These are phyloP conservation scores for Tortrix viridana DNA, from an alignment of 2,888 invertebrate species.

Conservation along the genomic window DNA sequence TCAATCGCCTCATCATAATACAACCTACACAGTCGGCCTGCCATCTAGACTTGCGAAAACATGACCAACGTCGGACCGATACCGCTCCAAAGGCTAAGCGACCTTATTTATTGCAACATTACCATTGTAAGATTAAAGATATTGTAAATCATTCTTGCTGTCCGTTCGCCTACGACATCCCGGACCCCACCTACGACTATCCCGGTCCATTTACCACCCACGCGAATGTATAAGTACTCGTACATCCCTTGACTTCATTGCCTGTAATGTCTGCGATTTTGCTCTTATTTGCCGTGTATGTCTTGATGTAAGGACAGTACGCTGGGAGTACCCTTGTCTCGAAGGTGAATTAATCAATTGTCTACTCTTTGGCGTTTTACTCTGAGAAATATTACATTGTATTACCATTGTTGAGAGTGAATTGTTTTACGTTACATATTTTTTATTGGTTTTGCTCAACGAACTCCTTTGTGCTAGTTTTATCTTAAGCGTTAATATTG, in stretches of 20 bases:
- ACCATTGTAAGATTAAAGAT: slow-evolving; percentile 53
- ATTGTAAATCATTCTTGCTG: slow-evolving; percentile 55
- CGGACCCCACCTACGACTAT: slow-evolving; percentile 38
- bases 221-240: slow-evolving; percentile 42
- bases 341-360: slow-evolving; percentile 34
- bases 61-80: slow-evolving; percentile 36
- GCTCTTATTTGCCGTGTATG: slow-evolving; percentile 20
- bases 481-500: too few species aligned
- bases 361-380: slow-evolving; percentile 1
- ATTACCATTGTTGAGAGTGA: slow-evolving; percentile 4
- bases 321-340: slow-evolving; percentile 31
- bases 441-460: not conserved
- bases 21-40: slow-evolving; percentile 25
- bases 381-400: slow-evolving; percentile 1
- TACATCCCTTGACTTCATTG: slow-evolving; percentile 33
- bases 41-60: slow-evolving; percentile 30
- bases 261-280: slow-evolving; percentile 24
- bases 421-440: not conserved
- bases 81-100: slow-evolving; percentile 37
- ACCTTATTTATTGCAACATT: slow-evolving; percentile 52
- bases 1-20: slow-evolving; percentile 17
- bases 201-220: slow-evolving; percentile 61
- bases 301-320: slow-evolving; percentile 15
- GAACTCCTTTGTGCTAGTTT: too few species aligned
- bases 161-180: slow-evolving; percentile 34